Percentiles rank a stretch among this genome's conserved stretches.
Conservation (phyloP, 2,113 vertebrate genomes). For the Poecile atricapillus region DNA sequence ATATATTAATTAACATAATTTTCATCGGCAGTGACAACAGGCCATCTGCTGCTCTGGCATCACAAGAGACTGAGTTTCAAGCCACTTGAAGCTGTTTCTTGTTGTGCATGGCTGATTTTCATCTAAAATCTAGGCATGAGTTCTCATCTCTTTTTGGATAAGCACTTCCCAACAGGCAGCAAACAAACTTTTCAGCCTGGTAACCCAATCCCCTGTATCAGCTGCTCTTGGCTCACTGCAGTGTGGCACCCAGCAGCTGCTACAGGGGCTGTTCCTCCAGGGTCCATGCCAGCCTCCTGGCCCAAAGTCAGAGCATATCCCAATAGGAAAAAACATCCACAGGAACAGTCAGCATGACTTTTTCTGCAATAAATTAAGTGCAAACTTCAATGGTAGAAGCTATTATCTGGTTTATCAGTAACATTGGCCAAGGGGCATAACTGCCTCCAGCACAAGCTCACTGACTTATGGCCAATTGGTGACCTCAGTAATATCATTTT, state of each 20-base stretch:
- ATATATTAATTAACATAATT: conserved; percentile 64
- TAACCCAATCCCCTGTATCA: neutral
- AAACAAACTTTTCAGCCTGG: neutral
- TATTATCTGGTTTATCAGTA: neutral
- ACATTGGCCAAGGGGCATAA: neutral
- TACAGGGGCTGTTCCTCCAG: neutral
- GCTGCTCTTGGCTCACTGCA: neutral
- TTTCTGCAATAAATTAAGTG: neutral
- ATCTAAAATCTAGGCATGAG: neutral
- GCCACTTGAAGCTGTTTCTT: neutral
- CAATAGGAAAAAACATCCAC: neutral
- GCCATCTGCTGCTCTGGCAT: conserved; percentile 58
- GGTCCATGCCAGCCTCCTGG: neutral
- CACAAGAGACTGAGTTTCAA: neutral
- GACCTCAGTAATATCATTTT: neutral
- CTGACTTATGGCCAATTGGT: neutral
- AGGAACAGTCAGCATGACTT: neutral
- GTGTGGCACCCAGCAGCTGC: neutral
- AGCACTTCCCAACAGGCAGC: neutral
- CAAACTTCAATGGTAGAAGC: neutral
- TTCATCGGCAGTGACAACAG: conserved; percentile 50
- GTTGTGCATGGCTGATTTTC: neutral
- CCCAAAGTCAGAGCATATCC: neutral
- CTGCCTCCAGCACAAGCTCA: neutral
- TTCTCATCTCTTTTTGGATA: neutral